Evolutionary conservation across 2,888 invertebrate species (phyloP).

Genomic region (Diachrysia chrysitis): DNA sequence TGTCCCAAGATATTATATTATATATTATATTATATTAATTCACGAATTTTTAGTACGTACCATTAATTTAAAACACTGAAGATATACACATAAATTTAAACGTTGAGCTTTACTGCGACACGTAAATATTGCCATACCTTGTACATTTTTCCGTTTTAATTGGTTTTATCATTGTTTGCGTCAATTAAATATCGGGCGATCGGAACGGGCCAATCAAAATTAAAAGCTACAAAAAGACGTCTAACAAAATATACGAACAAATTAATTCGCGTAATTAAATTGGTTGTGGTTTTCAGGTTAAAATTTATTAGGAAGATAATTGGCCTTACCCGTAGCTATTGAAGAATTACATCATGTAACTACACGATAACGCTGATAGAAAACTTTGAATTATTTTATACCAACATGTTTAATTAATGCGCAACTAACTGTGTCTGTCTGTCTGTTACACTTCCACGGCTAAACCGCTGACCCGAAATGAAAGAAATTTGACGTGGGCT

Average conservation of each 20-base stretch:
- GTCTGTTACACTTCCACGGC: no score
- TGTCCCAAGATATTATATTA: no score
- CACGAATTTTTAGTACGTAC: not conserved
- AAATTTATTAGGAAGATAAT: not conserved
- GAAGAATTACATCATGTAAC: not conserved
- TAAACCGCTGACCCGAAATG: no score
- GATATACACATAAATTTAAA: not conserved
- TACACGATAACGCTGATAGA: not conserved
- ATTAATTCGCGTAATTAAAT: slow-evolving; percentile 5
- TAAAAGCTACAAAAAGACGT: slow-evolving; percentile 6
- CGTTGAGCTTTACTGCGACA: not conserved
- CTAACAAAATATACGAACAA: not conserved
- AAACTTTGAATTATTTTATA: not conserved
- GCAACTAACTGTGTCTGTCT: no score
- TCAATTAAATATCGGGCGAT: slow-evolving; percentile 3
- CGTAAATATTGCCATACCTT: not conserved
- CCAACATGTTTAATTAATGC: no score
- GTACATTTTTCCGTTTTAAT: not conserved
- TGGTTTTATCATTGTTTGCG: slow-evolving; percentile 4
- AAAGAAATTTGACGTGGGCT: no score
- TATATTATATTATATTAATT: no score
- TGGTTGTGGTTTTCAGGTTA: not conserved
- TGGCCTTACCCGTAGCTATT: not conserved
- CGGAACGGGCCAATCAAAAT: slow-evolving; percentile 6
- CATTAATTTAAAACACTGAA: not conserved